Conservation (phyloP, 1,140 invertebrate species). For the Akabosia matsudoensis region DNA sequence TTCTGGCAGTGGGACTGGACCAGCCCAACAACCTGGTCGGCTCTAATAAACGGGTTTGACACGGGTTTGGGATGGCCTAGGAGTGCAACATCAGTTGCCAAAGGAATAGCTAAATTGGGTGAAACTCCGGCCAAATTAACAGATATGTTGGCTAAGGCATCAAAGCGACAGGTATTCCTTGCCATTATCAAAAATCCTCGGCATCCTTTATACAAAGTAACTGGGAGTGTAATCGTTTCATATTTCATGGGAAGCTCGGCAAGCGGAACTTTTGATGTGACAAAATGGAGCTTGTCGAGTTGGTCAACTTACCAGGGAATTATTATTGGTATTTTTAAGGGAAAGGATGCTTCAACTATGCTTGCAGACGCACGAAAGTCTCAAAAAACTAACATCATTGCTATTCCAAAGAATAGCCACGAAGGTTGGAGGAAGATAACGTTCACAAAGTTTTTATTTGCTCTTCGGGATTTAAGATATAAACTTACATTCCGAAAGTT, state of each 20-base stretch:
- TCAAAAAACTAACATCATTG: not conserved
- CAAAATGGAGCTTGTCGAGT: constrained; percentile 10
- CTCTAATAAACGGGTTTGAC: not conserved
- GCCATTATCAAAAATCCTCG: constrained; percentile 8
- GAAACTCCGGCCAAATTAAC: not conserved
- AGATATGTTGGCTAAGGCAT: not conserved
- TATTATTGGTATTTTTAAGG: constrained; percentile 17
- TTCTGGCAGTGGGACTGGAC: constrained; percentile 29
- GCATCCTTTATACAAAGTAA: constrained; percentile 23
- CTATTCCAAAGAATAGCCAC: too few species aligned
- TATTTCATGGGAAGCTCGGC: constrained; percentile 14
- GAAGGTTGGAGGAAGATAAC: too few species aligned
- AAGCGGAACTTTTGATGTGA: constrained; percentile 25
- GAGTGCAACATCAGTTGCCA: not conserved
- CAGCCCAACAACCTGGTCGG: not conserved
- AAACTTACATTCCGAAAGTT: too few species aligned
- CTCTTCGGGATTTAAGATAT: too few species aligned
- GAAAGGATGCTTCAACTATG: constrained; percentile 1
- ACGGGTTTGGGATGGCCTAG: not conserved
- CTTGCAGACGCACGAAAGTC: not conserved
- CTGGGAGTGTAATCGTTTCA: not conserved
- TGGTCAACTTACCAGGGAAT: constrained; percentile 29
- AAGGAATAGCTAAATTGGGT: not conserved
- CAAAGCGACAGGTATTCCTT: not conserved
- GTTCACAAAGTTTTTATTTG: too few species aligned